Base-by-base conservation (phyloP, 2,797 vertebrate species). In the Pyrocephalus nanus region DNA sequence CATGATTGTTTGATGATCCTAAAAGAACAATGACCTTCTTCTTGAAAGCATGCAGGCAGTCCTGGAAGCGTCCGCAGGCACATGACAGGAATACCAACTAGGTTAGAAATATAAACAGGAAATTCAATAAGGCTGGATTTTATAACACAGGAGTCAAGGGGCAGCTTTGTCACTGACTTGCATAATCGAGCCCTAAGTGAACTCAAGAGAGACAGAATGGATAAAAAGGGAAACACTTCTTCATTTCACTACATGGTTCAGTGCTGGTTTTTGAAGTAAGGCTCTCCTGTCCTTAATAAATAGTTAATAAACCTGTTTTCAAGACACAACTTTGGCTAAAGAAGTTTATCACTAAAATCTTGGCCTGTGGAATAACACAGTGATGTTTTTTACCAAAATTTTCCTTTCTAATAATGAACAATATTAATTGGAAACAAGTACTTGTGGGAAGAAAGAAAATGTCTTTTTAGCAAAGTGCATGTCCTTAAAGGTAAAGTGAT, bases 1-100 rank as follows among this genome's bases (percentile, higher is more conserved):
- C 88, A 71, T 66, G 93, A 77, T 92, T 7, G 0, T 85, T 87
- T 86, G 72, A 86, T 93, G 92, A 85, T 95, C 55, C 79, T 93
- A 43, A 73, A 84, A 85, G 91, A 93, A 67, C 78, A 58, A 30
- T 0, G 8, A 61, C 73, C 61, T 79, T 14, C 75, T 61, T 42
- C 69, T 53, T 71, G 69, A 75, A 34, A 80, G 62, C 70, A 3
- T 32, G 65, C 55, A 65, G 84, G 32, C 70, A 30, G 75, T 17
- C 65, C 87, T 66, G 61, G 51, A 65, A 76, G 45, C 0, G 0
- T 42, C 86, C 0, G 0, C 1, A 36, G 77, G 42, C 6, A 1
- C 53, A 2, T 27, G 81, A 40, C 29, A 27, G 60, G 78, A 95
- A 96, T 94, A 36, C 55, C 91, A 95, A 71, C 45, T 20, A 67